Base-by-base conservation (phyloP, 2,113 vertebrate species). In the Xenopus laevis region DNA sequence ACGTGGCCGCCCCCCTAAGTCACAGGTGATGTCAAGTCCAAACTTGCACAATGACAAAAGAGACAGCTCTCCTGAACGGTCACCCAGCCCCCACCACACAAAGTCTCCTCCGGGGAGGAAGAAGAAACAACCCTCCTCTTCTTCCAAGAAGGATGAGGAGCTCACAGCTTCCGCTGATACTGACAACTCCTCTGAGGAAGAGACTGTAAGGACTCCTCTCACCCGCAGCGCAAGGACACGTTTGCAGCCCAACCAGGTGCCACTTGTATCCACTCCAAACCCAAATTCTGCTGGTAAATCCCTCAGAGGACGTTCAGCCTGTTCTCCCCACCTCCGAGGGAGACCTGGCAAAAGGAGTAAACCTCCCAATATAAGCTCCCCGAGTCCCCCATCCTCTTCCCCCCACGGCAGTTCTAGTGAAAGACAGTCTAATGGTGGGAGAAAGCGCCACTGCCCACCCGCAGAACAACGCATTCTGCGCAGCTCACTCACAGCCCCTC, bases 1-100 rank as follows among this genome's bases (percentile, higher is more conserved):
- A 74, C 86, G 93, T 30, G 94, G 94, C 50, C 91, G 95, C 7
- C 94, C 93, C 33, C 92, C 91, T 20, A 96, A 94, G 79, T 83
- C 82, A 23, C 81, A 79, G 17, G 79, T 80, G 50, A 9, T 81
- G 21, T 78, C 20, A 4, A 72, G 65, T n/a, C 75, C 80, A 0
- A 57, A 82, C 0, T 74, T 80, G 5, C 62, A 77, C 0, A n/a
- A 82, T 16, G 72, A 84, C 33, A 89, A 86, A 47, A 89, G 84
- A 71, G 90, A 84, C 71, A 90, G 87, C 78, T 94, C 92, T 20
- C 81, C 87, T 6, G 71, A 89, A 62, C 83, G 85, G 20, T 80
- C 75, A 44, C 83, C 74, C 23, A 77, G 66, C 40, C 67, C 66
- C 13, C 66, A 64, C 20, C 17, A 30, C 58, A 70, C 59, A 46